Conservation (phyloP, 2,888 invertebrate species). For the Peribatodes rhomboidaria region DNA sequence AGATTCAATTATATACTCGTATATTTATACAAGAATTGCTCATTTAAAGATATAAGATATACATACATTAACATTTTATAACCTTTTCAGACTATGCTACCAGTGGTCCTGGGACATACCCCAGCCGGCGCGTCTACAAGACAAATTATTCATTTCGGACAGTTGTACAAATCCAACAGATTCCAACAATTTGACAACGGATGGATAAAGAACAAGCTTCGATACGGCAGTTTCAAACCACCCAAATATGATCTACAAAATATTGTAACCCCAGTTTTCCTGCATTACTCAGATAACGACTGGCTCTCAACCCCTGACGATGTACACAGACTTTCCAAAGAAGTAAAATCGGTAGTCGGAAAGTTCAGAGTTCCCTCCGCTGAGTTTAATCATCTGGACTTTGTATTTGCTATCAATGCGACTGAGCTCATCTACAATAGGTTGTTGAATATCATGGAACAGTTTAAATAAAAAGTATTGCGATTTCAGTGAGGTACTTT, state of each 20-base stretch:
- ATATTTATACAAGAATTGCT: no score
- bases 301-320: conserved; percentile 80
- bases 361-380: conserved; percentile 76
- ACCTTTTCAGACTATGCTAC: conserved; percentile 77
- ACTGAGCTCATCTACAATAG: conserved; percentile 86
- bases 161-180: conserved; percentile 74
- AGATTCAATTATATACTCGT: no score
- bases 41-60: no score
- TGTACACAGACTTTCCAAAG: conserved; percentile 70
- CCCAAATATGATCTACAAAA: conserved; percentile 81
- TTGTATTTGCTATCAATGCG: conserved; percentile 86
- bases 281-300: conserved; percentile 84
- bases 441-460: conserved; percentile 75
- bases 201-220: conserved; percentile 68
- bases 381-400: conserved; percentile 86
- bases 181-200: conserved; percentile 85
- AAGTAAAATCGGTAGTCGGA: conserved; percentile 77
- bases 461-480: conserved; percentile 60
- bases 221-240: conserved; percentile 80
- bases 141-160: conserved; percentile 84
- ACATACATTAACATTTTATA: not conserved
- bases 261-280: conserved; percentile 77
- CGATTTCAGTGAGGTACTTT: conserved; percentile 8
- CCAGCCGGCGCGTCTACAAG: conserved; percentile 83
- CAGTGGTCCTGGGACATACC: conserved; percentile 80